Base-by-base conservation (phyloP, 1,140 invertebrate genomes). In the Protaetia brevitarsis region DNA sequence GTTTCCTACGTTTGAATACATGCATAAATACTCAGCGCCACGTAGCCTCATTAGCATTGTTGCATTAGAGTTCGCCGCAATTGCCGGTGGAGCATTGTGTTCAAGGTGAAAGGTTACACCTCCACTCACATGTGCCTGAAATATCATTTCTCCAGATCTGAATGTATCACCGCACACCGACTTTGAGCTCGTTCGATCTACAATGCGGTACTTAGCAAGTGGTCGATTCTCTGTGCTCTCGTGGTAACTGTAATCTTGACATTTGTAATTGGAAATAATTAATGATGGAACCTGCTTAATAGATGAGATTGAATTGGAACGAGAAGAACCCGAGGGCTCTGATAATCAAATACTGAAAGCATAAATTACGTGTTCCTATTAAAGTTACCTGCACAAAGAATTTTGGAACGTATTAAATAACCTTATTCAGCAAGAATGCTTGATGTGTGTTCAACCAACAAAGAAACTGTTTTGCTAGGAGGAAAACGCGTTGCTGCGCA, bases 51-150 rank as follows among this genome's bases (percentile, higher is more conserved):
- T 51, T 51, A 26, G 41, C 41, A 26, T 51, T 19, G 41, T 59
- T 29, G 29, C 57, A 59, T 59, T 31, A 59, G 26, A 27, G 7
- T 29, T 29, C 26, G 26, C 2, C 2, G 29, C 13, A 59, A 59
- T 59, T 59, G 57, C 16, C 19, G 21, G 41, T 10, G 41, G 16
- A 51, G 11, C 19, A 23, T 51, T 26, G 41, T 29, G 27, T 29
- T 31, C 27, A 59, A 59, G 57, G 57, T 59, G 57, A 59, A 59
- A 59, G 57, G 57, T 59, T 59, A 59, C 27, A 29, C 29, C 57
- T 59, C 29, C 57, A 59, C 29, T 31, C 29, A 59, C 26, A 59
- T 59, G 26, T 59, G 13, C 7, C 16, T 59, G 26, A 30, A 59
- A 29, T 59, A 59, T 59, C 29, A 19, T 59, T 29, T 59, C 57